Evolutionary conservation across 1,140 invertebrate genomes (phyloP).

Genomic region (Diuraphis noxia): DNA sequence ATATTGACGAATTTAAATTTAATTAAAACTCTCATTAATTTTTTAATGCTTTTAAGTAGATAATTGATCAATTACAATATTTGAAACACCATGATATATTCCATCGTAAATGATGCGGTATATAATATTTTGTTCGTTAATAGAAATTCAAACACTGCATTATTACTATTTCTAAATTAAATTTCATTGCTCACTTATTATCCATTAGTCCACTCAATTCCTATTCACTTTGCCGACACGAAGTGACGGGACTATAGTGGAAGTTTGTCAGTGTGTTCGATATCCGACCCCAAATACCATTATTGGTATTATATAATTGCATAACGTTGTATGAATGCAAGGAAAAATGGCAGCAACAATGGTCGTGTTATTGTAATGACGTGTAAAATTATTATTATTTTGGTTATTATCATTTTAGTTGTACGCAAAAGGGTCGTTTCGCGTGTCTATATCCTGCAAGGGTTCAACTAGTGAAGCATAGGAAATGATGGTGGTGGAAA

Average conservation of each 20-base stretch:
- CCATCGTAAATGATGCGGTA: not conserved
- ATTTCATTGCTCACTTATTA: too few species aligned
- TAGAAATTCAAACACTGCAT: not conserved
- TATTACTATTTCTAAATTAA: not conserved
- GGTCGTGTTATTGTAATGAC: not conserved
- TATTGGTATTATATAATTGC: not conserved
- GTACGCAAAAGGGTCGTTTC: not conserved
- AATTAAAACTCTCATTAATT: constrained; percentile 10
- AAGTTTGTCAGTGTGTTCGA: not conserved
- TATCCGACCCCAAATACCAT: not conserved
- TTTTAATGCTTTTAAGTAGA: not conserved
- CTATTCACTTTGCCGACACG: not conserved
- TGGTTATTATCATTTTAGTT: not conserved
- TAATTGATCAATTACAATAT: not conserved
- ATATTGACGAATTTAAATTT: not conserved
- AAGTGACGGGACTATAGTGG: not conserved
- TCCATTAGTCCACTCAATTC: not conserved
- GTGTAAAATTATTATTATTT: constrained; percentile 4
- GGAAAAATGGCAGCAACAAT: not conserved
- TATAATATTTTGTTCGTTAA: not conserved
- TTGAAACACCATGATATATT: not conserved
- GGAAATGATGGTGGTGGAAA: not conserved
- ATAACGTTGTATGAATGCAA: not conserved
- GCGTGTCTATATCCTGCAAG: not conserved
- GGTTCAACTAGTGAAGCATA: not conserved